These are phyloP conservation scores for Passer domesticus DNA, from an alignment of 2,113 vertebrate species.

Conservation along the genomic window DNA sequence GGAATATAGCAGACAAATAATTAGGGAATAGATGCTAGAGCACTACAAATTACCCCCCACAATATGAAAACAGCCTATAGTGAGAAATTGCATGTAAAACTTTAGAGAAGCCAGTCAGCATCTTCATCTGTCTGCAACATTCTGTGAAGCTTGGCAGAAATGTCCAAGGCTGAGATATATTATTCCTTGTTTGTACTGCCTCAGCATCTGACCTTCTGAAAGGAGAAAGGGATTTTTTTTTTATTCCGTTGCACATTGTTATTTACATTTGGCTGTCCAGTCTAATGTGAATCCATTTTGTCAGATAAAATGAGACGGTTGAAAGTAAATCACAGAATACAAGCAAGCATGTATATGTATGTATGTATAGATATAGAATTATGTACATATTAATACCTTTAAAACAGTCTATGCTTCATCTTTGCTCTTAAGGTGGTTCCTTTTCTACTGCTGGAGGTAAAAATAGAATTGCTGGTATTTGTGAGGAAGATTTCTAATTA, in stretches of 20 bases:
- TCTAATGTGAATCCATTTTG: neutral
- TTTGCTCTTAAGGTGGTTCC: neutral
- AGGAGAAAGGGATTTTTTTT: neutral
- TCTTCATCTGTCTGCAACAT: neutral
- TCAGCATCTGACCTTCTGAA: neutral
- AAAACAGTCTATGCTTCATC: neutral
- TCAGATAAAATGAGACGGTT: neutral
- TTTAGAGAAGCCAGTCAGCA: neutral
- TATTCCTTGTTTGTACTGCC: neutral
- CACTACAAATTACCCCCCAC: neutral
- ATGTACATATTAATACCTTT: neutral
- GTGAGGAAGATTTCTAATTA: neutral
- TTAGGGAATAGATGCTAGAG: neutral
- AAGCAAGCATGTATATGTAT: neutral
- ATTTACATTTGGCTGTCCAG: neutral
- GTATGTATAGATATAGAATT: neutral
- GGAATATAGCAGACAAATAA: neutral
- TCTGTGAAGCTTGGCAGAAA: neutral
- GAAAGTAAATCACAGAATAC: neutral
- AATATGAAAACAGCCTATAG: accelerated
- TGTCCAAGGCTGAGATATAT: neutral
- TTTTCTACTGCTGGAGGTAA: neutral
- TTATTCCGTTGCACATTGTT: neutral
- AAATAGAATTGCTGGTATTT: neutral
- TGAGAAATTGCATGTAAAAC: neutral